A percentile compares a stretch with the other conserved stretches of the same genome.
Evolutionary conservation across 2,888 invertebrate species (phyloP).

Genomic region (Cylindroiulus punctatus): DNA sequence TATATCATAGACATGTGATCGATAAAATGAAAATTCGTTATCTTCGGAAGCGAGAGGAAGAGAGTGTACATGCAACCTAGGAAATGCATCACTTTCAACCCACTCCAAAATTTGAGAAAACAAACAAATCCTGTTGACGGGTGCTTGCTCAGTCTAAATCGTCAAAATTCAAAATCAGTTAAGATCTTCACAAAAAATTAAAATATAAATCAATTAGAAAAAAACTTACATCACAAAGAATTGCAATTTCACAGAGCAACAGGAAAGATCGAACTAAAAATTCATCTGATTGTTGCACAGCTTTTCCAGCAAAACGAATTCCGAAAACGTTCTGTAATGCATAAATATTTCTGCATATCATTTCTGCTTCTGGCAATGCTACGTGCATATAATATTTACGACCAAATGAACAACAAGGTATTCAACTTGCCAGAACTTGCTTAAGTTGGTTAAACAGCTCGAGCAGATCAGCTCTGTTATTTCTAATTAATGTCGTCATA

Average conservation of each 20-base stretch:
- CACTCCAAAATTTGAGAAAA: conserved; percentile 48
- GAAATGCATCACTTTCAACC: background rate
- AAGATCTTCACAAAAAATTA: background rate
- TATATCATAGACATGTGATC: background rate
- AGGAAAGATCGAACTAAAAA: conserved; percentile 8
- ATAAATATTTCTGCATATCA: background rate
- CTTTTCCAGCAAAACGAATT: conserved; percentile 10
- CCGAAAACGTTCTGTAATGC: background rate
- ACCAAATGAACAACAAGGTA: background rate
- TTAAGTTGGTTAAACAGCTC: conserved; percentile 12
- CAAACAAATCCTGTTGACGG: background rate
- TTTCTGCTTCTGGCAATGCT: background rate
- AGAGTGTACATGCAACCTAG: background rate
- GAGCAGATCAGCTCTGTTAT: background rate
- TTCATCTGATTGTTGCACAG: background rate
- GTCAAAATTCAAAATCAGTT: background rate
- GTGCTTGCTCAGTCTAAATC: background rate
- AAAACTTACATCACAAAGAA: conserved; percentile 10
- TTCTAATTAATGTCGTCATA: background rate
- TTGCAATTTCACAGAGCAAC: conserved; percentile 28
- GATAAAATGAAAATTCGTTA: background rate
- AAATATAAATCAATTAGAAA: background rate
- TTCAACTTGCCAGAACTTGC: background rate
- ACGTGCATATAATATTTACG: background rate
- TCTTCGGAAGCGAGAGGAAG: background rate